phyloP scores from a whole-genome alignment of 2,797 vertebrate genomes.

The Denticeps clupeoides region DNA sequence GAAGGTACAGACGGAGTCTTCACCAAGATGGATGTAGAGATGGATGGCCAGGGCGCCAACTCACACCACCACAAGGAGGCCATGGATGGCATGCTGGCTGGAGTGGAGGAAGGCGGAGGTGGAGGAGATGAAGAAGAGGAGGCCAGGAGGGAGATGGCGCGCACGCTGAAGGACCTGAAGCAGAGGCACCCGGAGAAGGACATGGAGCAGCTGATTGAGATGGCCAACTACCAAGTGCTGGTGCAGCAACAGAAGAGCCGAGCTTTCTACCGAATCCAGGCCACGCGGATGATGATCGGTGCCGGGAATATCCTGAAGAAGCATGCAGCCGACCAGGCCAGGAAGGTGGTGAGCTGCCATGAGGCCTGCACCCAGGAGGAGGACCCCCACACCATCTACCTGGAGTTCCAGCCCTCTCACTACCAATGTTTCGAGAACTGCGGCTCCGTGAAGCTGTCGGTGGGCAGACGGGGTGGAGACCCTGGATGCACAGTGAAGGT shows the following conservation, averaged over 20 bases:
- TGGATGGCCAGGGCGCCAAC: conserved; percentile 64
- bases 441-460: conserved; percentile 66
- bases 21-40: conserved; percentile 70
- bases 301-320: conserved; percentile 78
- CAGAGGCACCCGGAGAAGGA: conserved; percentile 75
- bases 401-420: conserved; percentile 68
- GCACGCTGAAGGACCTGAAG: conserved; percentile 68
- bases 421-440: conserved; percentile 83
- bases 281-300: conserved; percentile 80
- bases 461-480: conserved; percentile 64
- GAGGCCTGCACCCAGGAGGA: conserved; percentile 68
- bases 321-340: conserved; percentile 73
- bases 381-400: conserved; percentile 67
- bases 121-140: conserved; percentile 47
- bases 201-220: conserved; percentile 76
- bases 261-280: conserved; percentile 78
- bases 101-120: conserved; percentile 58
- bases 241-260: conserved; percentile 78
- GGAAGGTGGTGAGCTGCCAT: conserved; percentile 72
- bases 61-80: conserved; percentile 64
- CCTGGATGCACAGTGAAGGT: conserved; percentile 65
- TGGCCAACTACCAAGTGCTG: conserved; percentile 76
- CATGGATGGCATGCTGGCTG: conserved; percentile 63
- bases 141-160: conserved; percentile 71
- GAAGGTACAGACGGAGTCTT: conserved; percentile 64